A percentile compares a stretch with the other conserved stretches of the same genome.
Evolutionary conservation across 2,113 vertebrate species (phyloP).

Genomic region (Elephas maximus): DNA sequence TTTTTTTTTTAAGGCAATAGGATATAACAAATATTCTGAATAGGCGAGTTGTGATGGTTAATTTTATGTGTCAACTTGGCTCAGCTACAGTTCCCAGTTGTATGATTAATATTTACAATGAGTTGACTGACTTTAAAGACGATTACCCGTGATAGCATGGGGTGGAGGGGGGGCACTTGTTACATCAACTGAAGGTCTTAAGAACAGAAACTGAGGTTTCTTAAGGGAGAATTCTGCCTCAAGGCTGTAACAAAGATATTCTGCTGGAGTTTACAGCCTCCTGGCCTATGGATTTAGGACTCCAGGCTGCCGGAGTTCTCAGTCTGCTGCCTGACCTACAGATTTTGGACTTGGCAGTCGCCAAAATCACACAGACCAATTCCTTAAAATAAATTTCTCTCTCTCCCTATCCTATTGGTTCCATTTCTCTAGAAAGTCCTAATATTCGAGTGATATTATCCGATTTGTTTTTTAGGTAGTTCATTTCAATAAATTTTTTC

Average conservation of each 20-base stretch:
- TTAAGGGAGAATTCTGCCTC: not conserved
- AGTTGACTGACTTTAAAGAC: not conserved
- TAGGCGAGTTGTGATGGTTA: not conserved
- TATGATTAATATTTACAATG: not conserved
- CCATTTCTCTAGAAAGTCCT: not conserved
- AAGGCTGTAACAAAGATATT: not conserved
- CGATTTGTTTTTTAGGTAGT: not conserved
- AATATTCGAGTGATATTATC: not conserved
- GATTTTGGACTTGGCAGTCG: not conserved
- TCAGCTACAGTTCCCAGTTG: not conserved
- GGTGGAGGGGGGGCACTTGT: not conserved
- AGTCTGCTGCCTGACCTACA: not conserved
- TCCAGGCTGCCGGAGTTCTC: not conserved
- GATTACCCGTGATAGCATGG: not conserved
- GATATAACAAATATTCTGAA: conserved; percentile 29
- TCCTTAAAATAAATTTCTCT: not conserved
- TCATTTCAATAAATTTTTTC: conserved; percentile 2
- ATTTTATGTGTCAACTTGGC: not conserved
- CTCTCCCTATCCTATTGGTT: not conserved
- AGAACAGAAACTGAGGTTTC: not conserved
- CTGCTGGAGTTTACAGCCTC: not conserved
- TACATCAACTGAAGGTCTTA: not conserved
- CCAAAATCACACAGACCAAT: not conserved
- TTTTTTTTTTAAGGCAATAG: not conserved
- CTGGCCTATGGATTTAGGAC: not conserved